A percentile compares a stretch with the other conserved stretches of the same genome.
These are phyloP conservation scores for Taeniopygia guttata DNA, from an alignment of 2,797 vertebrate genomes.

Conservation along the genomic window DNA sequence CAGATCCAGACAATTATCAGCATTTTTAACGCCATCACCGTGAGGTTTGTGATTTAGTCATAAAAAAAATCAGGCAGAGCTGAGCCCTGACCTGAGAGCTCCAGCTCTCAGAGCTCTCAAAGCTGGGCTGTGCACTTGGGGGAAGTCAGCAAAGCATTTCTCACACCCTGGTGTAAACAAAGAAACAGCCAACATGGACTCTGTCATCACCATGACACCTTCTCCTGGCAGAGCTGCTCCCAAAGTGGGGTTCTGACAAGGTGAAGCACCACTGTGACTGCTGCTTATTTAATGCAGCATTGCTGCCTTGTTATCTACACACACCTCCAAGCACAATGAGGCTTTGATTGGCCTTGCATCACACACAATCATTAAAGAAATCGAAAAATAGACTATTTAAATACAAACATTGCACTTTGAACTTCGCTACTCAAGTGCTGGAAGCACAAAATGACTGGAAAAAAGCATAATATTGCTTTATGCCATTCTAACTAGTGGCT, in stretches of 20 bases:
- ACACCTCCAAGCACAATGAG: not conserved
- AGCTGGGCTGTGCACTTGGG: not conserved
- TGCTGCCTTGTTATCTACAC: not conserved
- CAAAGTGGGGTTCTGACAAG: not conserved
- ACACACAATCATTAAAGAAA: not conserved
- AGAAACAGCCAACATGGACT: not conserved
- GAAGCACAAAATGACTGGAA: not conserved
- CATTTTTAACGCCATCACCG: not conserved
- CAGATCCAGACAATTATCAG: not conserved
- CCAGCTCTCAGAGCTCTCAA: not conserved
- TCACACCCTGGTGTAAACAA: not conserved
- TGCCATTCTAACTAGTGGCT: not conserved
- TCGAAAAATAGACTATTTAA: not conserved
- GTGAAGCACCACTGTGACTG: not conserved
- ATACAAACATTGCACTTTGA: not conserved
- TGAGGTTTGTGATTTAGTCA: not conserved
- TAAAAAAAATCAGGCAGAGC: not conserved
- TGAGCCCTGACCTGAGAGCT: not conserved
- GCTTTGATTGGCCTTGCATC: not conserved
- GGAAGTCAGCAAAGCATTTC: not conserved
- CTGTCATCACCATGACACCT: not conserved
- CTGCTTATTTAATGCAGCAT: not conserved
- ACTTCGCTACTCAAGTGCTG: not conserved
- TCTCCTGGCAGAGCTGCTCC: not conserved
- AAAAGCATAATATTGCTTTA: not conserved